phyloP scores from a whole-genome alignment of 1,140 invertebrate species.

The Ostrea edulis region DNA sequence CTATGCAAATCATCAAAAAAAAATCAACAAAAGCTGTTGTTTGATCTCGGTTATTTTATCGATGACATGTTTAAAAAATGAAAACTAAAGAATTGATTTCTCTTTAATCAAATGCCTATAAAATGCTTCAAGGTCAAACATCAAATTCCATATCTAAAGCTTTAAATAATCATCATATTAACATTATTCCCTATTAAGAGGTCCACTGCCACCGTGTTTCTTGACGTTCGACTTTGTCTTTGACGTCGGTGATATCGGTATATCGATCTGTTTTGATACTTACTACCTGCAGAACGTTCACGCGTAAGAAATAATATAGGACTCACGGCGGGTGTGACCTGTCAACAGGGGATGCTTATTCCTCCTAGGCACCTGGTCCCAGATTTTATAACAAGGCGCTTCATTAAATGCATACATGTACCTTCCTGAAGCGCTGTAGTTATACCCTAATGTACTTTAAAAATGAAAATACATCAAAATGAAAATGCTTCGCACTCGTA shows the following conservation, averaged over 20 bases:
- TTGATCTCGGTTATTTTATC: neutral
- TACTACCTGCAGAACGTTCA: no score
- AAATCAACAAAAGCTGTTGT: neutral
- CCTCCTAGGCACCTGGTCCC: no score
- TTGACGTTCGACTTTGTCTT: neutral
- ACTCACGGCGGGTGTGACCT: no score
- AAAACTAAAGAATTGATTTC: neutral
- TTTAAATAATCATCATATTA: neutral
- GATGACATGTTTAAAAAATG: neutral
- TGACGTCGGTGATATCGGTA: neutral
- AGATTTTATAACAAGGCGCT: no score
- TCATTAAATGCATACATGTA: no score
- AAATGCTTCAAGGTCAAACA: conserved; percentile 4
- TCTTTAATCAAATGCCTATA: neutral
- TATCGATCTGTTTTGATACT: neutral
- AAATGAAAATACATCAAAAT: no score
- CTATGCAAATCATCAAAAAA: neutral
- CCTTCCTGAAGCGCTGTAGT: no score
- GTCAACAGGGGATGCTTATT: no score
- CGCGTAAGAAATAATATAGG: no score
- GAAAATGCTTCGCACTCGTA: no score
- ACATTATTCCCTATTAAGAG: neutral
- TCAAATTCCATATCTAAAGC: neutral
- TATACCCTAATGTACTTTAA: no score
- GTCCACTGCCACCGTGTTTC: neutral